Conservation (phyloP, 2,888 invertebrate species). For the Andrena praecox region DNA sequence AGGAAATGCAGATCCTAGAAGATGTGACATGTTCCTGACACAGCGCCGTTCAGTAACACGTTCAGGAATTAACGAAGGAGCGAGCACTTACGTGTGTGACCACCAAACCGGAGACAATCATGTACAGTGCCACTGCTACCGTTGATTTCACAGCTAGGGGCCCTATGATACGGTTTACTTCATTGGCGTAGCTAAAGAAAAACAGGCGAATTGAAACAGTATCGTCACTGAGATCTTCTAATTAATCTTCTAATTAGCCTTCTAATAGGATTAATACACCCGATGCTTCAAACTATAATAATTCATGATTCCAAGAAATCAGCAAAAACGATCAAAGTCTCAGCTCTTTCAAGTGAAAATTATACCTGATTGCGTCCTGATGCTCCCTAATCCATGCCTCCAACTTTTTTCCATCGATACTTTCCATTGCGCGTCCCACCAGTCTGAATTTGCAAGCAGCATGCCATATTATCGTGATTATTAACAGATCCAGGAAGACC, state of each 20-base stretch:
- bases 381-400: slow-evolving; percentile 34
- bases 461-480: slow-evolving; percentile 48
- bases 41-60: background rate
- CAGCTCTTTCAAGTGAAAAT: too few relatives aligned
- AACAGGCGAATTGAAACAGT: background rate
- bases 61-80: too few relatives aligned
- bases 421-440: background rate
- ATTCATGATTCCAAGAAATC: too few relatives aligned
- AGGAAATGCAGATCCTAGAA: slow-evolving; percentile 44
- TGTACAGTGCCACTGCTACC: slow-evolving; percentile 38
- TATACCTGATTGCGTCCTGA: slow-evolving; percentile 49
- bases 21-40: background rate
- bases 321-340: too few relatives aligned
- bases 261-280: too few relatives aligned
- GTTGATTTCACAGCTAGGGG: slow-evolving; percentile 58
- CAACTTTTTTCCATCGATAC: background rate
- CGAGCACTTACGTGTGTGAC: slow-evolving; percentile 53
- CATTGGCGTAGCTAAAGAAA: slow-evolving; percentile 47
- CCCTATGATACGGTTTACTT: slow-evolving; percentile 41
- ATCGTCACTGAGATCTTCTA: too few relatives aligned
- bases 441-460: slow-evolving; percentile 45
- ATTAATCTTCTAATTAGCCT: too few relatives aligned
- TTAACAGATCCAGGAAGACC: slow-evolving; percentile 49
- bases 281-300: too few relatives aligned
- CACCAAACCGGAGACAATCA: slow-evolving; percentile 53